A percentile compares a stretch with the other conserved stretches of the same genome.
Conservation (phyloP, 2,888 invertebrate genomes). For the Plutella xylostella region DNA sequence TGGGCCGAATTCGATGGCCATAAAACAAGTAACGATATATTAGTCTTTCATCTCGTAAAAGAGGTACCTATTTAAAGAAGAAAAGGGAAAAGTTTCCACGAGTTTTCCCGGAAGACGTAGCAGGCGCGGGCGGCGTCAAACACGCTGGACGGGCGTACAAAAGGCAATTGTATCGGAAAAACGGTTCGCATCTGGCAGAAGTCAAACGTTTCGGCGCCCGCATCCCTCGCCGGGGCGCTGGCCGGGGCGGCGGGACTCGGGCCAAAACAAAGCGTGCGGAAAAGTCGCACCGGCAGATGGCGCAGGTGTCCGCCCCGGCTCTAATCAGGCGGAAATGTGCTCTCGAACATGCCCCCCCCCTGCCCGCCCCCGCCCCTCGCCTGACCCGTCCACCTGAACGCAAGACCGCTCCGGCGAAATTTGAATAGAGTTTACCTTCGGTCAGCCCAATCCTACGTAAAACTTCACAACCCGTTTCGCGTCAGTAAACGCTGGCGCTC, state of each 20-base stretch:
- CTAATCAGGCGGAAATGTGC: constrained; percentile 66
- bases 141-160: no score
- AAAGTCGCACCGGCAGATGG: constrained; percentile 45
- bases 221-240: constrained; percentile 34
- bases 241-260: constrained; percentile 45
- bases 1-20: no score
- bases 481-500: constrained; percentile 18
- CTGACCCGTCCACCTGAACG: constrained; percentile 5
- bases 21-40: no score
- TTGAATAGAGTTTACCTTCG: constrained; percentile 37
- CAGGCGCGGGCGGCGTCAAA: no score
- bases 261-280: constrained; percentile 51
- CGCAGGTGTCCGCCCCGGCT: constrained; percentile 55
- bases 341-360: constrained; percentile 35
- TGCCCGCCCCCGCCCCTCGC: constrained; percentile 16
- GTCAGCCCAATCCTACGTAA: constrained; percentile 34
- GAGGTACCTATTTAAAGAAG: no score
- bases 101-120: no score
- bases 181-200: constrained; percentile 29
- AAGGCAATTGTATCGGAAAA: no score
- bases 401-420: constrained; percentile 29
- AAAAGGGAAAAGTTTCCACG: no score
- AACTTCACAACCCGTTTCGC: constrained; percentile 29
- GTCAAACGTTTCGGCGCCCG: constrained; percentile 37
- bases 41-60: no score